Conservation (phyloP, 1,140 invertebrate genomes). For the Chrysopa pallens region DNA sequence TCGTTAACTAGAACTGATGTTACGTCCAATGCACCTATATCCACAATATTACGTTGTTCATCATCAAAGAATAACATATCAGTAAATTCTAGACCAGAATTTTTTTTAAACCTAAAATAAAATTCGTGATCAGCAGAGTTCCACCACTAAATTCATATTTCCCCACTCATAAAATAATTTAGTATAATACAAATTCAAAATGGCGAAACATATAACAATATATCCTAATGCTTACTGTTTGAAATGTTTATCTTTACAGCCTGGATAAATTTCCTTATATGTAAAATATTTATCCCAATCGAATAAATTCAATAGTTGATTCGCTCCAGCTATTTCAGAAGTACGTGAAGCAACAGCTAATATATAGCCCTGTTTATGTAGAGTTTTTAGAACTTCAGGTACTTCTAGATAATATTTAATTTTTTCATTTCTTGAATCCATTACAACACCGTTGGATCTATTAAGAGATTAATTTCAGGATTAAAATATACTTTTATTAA, state of each 20-base stretch:
- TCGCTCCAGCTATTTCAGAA: slow-evolving; percentile 39
- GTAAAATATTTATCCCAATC: slow-evolving; percentile 51
- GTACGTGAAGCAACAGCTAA: slow-evolving; percentile 50
- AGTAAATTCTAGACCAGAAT: slow-evolving; percentile 31
- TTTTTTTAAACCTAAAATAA: slow-evolving; percentile 33
- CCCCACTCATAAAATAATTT: slow-evolving; percentile 1
- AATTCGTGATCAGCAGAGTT: slow-evolving; percentile 4
- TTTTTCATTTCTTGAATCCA: slow-evolving; percentile 28
- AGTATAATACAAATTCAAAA: background rate
- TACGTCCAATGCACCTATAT: slow-evolving; percentile 34
- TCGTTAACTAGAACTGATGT: slow-evolving; percentile 32
- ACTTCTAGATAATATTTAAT: slow-evolving; percentile 40
- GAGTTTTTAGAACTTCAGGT: slow-evolving; percentile 34
- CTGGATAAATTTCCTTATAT: slow-evolving; percentile 59
- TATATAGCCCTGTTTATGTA: slow-evolving; percentile 33
- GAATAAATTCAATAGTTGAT: slow-evolving; percentile 44
- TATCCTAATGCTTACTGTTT: slow-evolving; percentile 32
- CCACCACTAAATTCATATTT: too few species aligned
- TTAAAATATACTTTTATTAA: background rate
- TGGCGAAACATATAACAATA: background rate
- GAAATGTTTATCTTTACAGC: slow-evolving; percentile 50
- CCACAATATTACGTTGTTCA: slow-evolving; percentile 39
- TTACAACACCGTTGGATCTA: slow-evolving; percentile 27
- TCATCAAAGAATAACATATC: slow-evolving; percentile 62
- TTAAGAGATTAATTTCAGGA: background rate